phyloP scores from a whole-genome alignment of 2,888 invertebrate species.

The Artemia sp. region DNA sequence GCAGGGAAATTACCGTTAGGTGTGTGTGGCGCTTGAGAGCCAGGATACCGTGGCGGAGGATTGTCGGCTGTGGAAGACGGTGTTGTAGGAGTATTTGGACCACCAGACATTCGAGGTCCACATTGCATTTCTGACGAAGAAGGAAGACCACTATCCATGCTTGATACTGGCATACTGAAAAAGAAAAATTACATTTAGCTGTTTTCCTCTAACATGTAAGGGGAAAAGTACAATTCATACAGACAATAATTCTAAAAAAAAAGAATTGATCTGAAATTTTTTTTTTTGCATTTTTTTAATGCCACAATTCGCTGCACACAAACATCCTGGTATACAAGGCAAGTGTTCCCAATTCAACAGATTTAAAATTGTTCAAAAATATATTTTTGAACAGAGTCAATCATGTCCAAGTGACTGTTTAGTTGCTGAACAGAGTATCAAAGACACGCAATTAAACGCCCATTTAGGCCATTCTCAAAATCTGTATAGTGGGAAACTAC shows the following conservation, averaged over 20 bases:
- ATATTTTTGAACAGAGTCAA: too few relatives aligned
- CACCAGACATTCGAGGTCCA: slow-evolving; percentile 29
- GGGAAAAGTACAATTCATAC: background rate
- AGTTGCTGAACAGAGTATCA: too few relatives aligned
- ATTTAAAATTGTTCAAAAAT: too few relatives aligned
- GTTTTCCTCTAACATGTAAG: background rate
- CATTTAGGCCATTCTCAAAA: too few relatives aligned
- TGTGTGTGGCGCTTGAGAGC: slow-evolving; percentile 32
- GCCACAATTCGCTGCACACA: too few relatives aligned
- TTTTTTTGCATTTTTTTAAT: too few relatives aligned
- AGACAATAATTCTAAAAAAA: background rate
- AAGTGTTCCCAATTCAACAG: too few relatives aligned
- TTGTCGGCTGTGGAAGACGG: slow-evolving; percentile 35
- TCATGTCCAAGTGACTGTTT: too few relatives aligned
- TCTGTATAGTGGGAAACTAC: too few relatives aligned
- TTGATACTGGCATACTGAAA: slow-evolving; percentile 30
- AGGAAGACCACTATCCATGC: slow-evolving; percentile 29
- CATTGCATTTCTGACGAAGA: slow-evolving; percentile 27
- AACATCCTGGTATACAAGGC: too few relatives aligned
- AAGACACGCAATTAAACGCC: too few relatives aligned
- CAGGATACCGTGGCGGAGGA: slow-evolving; percentile 27
- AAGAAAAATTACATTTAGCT: slow-evolving; percentile 19
- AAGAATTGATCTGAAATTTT: too few relatives aligned
- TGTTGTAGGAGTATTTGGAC: slow-evolving; percentile 38
- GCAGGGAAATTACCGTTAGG: slow-evolving; percentile 34